Conservation (phyloP, 2,797 vertebrate genomes). For the Enteromius afrohamiltoni region DNA sequence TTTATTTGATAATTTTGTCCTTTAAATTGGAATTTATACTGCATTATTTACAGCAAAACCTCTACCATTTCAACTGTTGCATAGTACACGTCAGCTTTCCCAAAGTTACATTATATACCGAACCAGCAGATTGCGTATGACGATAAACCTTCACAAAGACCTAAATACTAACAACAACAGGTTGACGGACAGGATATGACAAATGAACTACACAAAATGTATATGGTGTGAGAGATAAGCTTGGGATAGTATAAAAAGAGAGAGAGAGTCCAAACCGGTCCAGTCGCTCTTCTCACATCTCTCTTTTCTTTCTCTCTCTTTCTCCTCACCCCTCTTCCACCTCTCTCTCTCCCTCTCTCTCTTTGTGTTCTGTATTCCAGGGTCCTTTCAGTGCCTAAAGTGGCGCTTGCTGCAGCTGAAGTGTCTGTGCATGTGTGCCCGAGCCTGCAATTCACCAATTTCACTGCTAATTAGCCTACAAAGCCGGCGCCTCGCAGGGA, state of each 20-base stretch:
- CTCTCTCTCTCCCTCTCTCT: slow-evolving; percentile 60
- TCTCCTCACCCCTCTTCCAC: background rate
- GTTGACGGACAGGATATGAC: background rate
- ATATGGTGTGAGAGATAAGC: slow-evolving; percentile 30
- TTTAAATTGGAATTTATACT: background rate
- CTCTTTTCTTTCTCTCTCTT: slow-evolving; percentile 19
- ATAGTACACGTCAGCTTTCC: background rate
- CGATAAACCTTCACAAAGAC: background rate
- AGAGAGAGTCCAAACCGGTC: slow-evolving; percentile 6
- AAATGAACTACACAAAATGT: background rate
- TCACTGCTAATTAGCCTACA: slow-evolving; percentile 85
- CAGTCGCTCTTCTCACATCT: slow-evolving; percentile 19
- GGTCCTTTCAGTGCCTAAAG: slow-evolving; percentile 80
- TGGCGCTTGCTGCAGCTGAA: slow-evolving; percentile 81
- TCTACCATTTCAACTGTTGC: background rate
- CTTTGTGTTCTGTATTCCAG: slow-evolving; percentile 69
- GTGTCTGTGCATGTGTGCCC: slow-evolving; percentile 80
- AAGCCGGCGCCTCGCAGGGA: slow-evolving; percentile 77
- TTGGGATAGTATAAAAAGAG: background rate
- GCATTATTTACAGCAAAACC: background rate
- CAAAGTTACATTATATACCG: background rate
- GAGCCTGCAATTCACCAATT: slow-evolving; percentile 85
- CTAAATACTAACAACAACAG: slow-evolving; percentile 27
- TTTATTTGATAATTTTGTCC: background rate
- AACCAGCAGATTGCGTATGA: background rate